phyloP scores from a whole-genome alignment of 2,113 vertebrate species.

The Prietella phreatophila region DNA sequence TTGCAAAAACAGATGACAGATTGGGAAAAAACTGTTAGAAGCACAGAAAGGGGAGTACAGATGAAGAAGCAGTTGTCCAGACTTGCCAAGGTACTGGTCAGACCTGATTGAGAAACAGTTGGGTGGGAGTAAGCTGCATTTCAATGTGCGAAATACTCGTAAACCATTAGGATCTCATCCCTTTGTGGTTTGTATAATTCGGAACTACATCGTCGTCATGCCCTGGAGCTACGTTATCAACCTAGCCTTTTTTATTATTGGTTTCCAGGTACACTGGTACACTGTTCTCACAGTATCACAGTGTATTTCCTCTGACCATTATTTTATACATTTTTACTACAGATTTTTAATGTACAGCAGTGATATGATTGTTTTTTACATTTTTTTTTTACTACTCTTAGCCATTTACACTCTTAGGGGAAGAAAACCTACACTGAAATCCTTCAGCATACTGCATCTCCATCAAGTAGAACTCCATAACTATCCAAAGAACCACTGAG shows the following conservation, averaged over 20 bases:
- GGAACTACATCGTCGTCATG: slow-evolving; percentile 7
- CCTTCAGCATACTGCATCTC: background rate
- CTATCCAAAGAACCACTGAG: background rate
- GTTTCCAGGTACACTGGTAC: background rate
- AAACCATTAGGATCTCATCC: slow-evolving; percentile 33
- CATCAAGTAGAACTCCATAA: background rate
- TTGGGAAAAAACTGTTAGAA: background rate
- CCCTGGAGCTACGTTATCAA: slow-evolving; percentile 1
- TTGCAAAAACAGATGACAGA: slow-evolving; percentile 12
- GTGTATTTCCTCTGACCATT: background rate
- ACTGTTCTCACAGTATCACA: background rate
- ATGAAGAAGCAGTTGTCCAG: slow-evolving; percentile 16
- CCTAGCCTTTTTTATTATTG: slow-evolving; percentile 16
- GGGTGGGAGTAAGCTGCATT: background rate
- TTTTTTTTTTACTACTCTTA: background rate
- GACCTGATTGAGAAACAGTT: slow-evolving; percentile 16
- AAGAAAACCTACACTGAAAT: background rate
- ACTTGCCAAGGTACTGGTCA: slow-evolving; percentile 14
- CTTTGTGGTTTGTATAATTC: slow-evolving; percentile 35
- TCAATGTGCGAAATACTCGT: slow-evolving; percentile 30
- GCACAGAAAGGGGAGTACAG: slow-evolving; percentile 11
- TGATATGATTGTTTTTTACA: background rate
- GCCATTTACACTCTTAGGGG: background rate
- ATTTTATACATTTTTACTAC: background rate
- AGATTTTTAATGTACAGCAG: background rate